These are phyloP conservation scores for Mallateleia sp. DNA, from an alignment of 2,888 invertebrate genomes.

Conservation along the genomic window DNA sequence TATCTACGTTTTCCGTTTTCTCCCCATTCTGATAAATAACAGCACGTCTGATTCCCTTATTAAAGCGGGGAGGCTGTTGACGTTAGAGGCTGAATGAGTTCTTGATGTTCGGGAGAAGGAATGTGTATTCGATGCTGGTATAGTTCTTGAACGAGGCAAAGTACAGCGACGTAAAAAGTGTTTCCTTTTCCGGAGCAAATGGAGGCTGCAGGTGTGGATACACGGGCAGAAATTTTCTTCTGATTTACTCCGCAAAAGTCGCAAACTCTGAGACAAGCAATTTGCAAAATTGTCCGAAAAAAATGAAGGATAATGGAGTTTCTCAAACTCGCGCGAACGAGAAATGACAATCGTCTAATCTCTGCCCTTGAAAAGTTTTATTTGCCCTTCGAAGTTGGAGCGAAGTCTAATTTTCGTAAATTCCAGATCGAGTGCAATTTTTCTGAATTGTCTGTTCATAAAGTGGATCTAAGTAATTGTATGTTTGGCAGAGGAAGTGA, in stretches of 20 bases:
- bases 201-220: conserved; percentile 65
- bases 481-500: too few relatives aligned
- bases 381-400: conserved; percentile 30
- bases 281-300: conserved; percentile 69
- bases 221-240: conserved; percentile 41
- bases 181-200: conserved; percentile 44
- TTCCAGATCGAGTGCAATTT: too few relatives aligned
- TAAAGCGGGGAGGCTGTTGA: conserved; percentile 48
- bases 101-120: conserved; percentile 19
- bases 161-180: conserved; percentile 35
- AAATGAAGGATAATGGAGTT: conserved; percentile 63
- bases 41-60: conserved; percentile 45
- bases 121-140: conserved; percentile 29
- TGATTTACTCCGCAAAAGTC: conserved; percentile 58
- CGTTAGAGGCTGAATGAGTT: conserved; percentile 30
- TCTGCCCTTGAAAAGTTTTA: conserved; percentile 68
- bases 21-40: conserved; percentile 38
- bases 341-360: conserved; percentile 64
- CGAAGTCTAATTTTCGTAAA: conserved; percentile 41
- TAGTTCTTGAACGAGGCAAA: neutral
- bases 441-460: too few relatives aligned
- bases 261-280: conserved; percentile 58
- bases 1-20: conserved; percentile 1
- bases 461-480: too few relatives aligned
- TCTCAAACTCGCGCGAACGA: conserved; percentile 29